Percentiles rank a stretch among this genome's conserved stretches.
Conservation (phyloP, 2,888 invertebrate genomes). For the Diarsia rubi region DNA sequence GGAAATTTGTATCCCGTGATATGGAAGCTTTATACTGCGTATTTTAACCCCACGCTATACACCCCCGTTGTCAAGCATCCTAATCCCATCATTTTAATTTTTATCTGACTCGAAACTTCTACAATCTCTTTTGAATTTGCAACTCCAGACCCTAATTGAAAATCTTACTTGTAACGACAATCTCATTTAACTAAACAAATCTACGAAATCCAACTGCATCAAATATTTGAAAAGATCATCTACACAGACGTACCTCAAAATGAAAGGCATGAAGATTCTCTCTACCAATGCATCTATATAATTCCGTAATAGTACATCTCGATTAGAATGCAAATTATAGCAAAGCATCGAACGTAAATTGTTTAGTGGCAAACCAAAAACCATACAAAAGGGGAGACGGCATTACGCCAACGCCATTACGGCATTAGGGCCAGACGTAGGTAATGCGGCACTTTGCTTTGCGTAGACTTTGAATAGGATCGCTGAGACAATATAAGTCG, state of each 20-base stretch:
- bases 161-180: too few relatives aligned
- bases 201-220: too few relatives aligned
- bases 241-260: too few relatives aligned
- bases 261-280: too few relatives aligned
- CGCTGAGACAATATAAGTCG: not conserved
- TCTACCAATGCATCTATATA: too few relatives aligned
- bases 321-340: not conserved
- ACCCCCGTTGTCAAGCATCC: not conserved
- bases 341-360: not conserved
- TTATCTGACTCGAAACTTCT: not conserved
- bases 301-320: not conserved
- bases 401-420: too few relatives aligned
- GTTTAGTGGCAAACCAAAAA: not conserved
- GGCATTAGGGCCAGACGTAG: too few relatives aligned
- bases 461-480: not conserved
- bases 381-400: not conserved
- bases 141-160: not conserved
- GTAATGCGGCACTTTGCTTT: constrained; percentile 7
- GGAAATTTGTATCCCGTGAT: not conserved
- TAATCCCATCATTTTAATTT: constrained; percentile 4
- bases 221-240: too few relatives aligned
- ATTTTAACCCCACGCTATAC: constrained; percentile 2
- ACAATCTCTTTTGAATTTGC: not conserved
- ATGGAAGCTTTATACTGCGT: not conserved
- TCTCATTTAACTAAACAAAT: too few relatives aligned